These are phyloP conservation scores for Hippocampus guttulatus DNA, from an alignment of 2,113 vertebrate genomes.

Conservation along the genomic window DNA sequence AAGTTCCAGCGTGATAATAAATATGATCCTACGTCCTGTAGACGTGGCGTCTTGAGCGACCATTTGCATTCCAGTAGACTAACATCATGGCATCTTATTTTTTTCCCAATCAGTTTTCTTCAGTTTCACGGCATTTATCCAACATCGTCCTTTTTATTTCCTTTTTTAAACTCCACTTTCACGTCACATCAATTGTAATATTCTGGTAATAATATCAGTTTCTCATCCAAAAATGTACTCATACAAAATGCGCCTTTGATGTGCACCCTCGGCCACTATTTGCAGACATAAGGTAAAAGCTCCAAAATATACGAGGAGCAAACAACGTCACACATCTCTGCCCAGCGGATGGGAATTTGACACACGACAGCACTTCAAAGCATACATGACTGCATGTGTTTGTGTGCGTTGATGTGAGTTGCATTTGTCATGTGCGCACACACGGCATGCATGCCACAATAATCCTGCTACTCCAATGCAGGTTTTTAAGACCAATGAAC, in stretches of 20 bases:
- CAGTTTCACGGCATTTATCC: not conserved
- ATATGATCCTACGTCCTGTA: not conserved
- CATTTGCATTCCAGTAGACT: too few relatives aligned
- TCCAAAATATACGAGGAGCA: constrained; percentile 13
- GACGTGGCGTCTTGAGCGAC: not conserved
- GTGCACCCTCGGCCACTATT: not conserved
- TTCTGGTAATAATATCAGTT: not conserved
- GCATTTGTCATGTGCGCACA: constrained; percentile 60
- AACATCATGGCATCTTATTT: not conserved
- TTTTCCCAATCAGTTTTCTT: not conserved
- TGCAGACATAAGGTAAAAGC: not conserved
- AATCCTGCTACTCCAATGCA: constrained; percentile 52
- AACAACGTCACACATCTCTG: constrained; percentile 45
- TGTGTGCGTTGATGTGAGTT: constrained; percentile 62
- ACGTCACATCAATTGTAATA: not conserved
- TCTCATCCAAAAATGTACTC: not conserved
- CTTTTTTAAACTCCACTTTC: not conserved
- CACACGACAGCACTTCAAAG: constrained; percentile 67
- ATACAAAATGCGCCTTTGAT: not conserved
- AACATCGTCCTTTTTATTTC: not conserved
- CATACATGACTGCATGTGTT: constrained; percentile 49
- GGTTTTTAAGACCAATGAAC: not conserved
- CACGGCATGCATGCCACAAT: constrained; percentile 36
- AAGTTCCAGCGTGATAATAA: not conserved
- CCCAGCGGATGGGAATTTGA: constrained; percentile 63